Conservation (phyloP, 2,113 vertebrate genomes). For the Lates calcarifer region DNA sequence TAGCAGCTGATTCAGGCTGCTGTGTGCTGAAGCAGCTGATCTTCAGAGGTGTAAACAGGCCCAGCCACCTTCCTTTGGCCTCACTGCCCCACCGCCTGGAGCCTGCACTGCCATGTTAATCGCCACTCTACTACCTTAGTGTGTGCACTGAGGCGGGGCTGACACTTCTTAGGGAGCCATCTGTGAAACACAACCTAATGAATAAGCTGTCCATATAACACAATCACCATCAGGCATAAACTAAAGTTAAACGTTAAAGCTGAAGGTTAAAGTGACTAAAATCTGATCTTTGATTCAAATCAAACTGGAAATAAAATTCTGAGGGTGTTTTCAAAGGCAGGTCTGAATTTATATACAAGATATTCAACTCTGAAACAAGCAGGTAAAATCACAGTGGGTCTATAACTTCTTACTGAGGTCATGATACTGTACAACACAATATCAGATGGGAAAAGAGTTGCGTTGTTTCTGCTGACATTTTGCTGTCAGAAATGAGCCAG, state of each 20-base stretch:
- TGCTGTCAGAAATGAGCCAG: background rate
- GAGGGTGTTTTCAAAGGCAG: background rate
- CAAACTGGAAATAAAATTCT: too few relatives aligned
- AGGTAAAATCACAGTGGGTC: too few relatives aligned
- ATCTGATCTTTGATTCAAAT: background rate
- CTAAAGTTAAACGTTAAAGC: too few relatives aligned
- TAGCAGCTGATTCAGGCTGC: conserved; percentile 1
- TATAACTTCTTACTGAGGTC: too few relatives aligned
- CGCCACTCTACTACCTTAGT: too few relatives aligned
- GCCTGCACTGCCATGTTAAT: background rate
- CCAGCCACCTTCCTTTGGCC: background rate
- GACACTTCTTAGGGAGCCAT: too few relatives aligned
- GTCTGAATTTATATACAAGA: background rate
- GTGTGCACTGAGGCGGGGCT: too few relatives aligned
- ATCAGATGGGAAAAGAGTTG: background rate
- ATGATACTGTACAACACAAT: too few relatives aligned
- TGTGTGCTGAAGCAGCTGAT: conserved; percentile 11
- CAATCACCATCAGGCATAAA: background rate
- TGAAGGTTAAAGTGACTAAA: background rate
- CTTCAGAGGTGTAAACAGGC: background rate
- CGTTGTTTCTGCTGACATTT: background rate
- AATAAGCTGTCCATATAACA: background rate
- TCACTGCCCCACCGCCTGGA: background rate
- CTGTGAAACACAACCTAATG: background rate
- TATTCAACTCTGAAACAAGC: background rate